Conservation (phyloP, 2,797 vertebrate species). For the Syngnathus rostellatus region DNA sequence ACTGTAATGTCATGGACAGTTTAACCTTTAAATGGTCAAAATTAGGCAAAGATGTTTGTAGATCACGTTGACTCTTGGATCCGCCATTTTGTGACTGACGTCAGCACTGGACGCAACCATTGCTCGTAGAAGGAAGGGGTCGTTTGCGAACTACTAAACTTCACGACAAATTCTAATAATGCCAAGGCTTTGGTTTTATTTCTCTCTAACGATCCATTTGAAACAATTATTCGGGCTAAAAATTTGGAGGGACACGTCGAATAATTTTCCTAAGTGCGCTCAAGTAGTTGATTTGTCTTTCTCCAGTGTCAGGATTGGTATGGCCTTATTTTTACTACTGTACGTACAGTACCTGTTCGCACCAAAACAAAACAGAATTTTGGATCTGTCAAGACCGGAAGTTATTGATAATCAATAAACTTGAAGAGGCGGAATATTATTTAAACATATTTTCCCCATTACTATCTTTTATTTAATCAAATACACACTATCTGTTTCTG, state of each 20-base stretch:
- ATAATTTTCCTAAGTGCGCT: not conserved
- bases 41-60: not conserved
- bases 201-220: not conserved
- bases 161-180: too few relatives aligned
- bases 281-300: not conserved
- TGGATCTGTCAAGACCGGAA: too few relatives aligned
- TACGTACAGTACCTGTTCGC: too few relatives aligned
- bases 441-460: too few relatives aligned
- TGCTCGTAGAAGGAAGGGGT: not conserved
- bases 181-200: not conserved
- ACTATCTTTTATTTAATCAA: too few relatives aligned
- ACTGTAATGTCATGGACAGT: not conserved
- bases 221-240: not conserved
- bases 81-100: not conserved
- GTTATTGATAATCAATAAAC: not conserved
- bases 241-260: not conserved
- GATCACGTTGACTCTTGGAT: not conserved
- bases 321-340: not conserved
- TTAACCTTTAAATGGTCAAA: not conserved
- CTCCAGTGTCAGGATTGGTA: not conserved
- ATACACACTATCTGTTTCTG: too few relatives aligned
- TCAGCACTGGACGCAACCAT: not conserved
- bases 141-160: not conserved
- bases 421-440: too few relatives aligned
- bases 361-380: not conserved